Evolutionary conservation across 2,888 invertebrate species (phyloP), one percentile per base, ranked within the genome.

Genomic region (Fragum sueziense): DNA sequence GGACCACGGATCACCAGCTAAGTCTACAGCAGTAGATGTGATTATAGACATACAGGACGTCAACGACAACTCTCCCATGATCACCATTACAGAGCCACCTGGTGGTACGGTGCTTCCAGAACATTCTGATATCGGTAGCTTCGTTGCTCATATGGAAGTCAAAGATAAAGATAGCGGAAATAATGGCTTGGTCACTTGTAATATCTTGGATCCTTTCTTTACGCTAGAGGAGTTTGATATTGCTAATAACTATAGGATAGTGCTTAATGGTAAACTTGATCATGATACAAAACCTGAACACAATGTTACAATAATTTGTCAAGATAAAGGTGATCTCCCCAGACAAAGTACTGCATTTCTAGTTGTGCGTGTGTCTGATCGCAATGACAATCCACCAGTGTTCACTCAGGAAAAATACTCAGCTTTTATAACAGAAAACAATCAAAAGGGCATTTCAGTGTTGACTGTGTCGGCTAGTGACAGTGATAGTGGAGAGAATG

Each of bases 91-190:
- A 92, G 94, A 98, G 75, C 95, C 97, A 84, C 96, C 96, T 88
- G 98, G 98, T 91, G 95, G 95, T 1, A 92, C 92, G 31, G 77
- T 87, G 33, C 90, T 93, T 11, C 78, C 84, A 9, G 94, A 94
- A 86, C 89, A 97, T 93, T 97, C 98, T 0, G 95, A 95, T 74
- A 97, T 97, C 91, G 97, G 97, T 33, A 97, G 97, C 41, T 96
- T 98, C 34, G 98, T 99, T 0, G 98, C 98, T 0, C 98, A 98
- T 6, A 97, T 99, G 7, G 97, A 97, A 0, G 97, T 98, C 0
- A 83, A 79, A 2, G 91, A 91, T 75, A 33, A 62, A 0, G 90
- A 90, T 79, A 84, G 85, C 67, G 91, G 89, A 2, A 75, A 80
- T 17, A 91, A 91, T 82, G 90, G 90, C 0, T 71, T 83, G 31